These are phyloP conservation scores for Micronycteris hirsuta DNA, from an alignment of 2,113 vertebrate species.

Conservation along the genomic window DNA sequence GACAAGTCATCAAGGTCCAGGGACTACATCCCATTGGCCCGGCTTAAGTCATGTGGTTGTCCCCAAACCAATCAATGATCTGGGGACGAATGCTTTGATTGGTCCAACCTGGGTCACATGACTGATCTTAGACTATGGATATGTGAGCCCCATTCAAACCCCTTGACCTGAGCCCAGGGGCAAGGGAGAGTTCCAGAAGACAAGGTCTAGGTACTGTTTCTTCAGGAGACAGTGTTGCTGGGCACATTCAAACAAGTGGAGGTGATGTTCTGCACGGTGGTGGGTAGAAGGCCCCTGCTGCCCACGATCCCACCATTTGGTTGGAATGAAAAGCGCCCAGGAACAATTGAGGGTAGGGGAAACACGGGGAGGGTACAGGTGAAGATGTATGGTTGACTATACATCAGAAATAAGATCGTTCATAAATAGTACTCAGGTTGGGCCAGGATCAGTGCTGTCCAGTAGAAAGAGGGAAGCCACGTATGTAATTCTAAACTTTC, in stretches of 20 bases:
- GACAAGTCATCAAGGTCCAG: not conserved
- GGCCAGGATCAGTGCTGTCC: not conserved
- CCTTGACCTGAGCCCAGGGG: accelerated
- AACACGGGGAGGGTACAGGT: not conserved
- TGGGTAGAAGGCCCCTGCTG: not conserved
- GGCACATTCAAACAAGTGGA: not conserved
- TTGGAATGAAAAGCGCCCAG: not conserved
- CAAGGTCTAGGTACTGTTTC: not conserved
- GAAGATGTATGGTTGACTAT: not conserved
- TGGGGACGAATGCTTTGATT: not conserved
- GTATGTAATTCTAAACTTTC: not conserved
- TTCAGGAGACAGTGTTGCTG: accelerated
- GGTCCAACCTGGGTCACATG: not conserved
- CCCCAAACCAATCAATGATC: not conserved
- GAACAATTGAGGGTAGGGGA: accelerated
- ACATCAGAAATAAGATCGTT: not conserved
- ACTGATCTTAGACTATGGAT: not conserved
- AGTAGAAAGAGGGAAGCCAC: not conserved
- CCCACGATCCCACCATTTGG: not conserved
- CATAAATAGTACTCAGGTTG: not conserved
- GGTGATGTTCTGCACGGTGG: not conserved
- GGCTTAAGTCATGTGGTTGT: not conserved
- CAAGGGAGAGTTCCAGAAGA: too few relatives aligned
- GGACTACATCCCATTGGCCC: not conserved
- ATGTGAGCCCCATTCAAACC: not conserved